Conservation (phyloP, 1,140 invertebrate species). For the Doryteuthis pealeii region DNA sequence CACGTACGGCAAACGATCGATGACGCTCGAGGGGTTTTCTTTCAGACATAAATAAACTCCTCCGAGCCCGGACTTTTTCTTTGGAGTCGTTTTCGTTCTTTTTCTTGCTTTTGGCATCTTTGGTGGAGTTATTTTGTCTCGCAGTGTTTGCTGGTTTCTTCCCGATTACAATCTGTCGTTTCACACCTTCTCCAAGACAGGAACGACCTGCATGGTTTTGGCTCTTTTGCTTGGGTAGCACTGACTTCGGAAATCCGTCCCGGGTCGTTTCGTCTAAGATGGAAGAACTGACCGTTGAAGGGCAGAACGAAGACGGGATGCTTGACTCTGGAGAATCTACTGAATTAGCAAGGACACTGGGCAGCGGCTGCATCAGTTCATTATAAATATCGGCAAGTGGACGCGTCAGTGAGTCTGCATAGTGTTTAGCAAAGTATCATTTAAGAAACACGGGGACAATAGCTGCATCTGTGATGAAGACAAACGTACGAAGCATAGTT, state of each 20-base stretch:
- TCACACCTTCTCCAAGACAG: not conserved
- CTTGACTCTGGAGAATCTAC: not conserved
- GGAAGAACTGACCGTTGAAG: not conserved
- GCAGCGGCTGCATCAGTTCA: not conserved
- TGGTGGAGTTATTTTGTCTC: not conserved
- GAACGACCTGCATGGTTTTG: not conserved
- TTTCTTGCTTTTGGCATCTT: not conserved
- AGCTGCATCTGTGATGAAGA: constrained; percentile 38
- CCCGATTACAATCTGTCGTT: not conserved
- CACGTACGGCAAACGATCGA: not conserved
- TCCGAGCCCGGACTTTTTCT: not conserved
- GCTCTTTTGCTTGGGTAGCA: not conserved
- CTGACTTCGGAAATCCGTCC: not conserved
- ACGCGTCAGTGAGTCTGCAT: not conserved
- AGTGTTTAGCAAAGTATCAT: not conserved
- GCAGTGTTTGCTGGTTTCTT: not conserved
- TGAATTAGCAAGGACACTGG: not conserved
- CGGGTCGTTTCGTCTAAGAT: not conserved
- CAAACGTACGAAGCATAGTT: constrained; percentile 27
- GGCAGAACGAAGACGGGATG: not conserved
- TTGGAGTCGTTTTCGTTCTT: not conserved
- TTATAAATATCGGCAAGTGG: not conserved
- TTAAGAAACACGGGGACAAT: constrained; percentile 38
- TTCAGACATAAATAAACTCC: not conserved
- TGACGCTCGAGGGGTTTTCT: not conserved